Evolutionary conservation across 1,140 invertebrate genomes (phyloP).

Genomic region (Oreohelix idahoensis): DNA sequence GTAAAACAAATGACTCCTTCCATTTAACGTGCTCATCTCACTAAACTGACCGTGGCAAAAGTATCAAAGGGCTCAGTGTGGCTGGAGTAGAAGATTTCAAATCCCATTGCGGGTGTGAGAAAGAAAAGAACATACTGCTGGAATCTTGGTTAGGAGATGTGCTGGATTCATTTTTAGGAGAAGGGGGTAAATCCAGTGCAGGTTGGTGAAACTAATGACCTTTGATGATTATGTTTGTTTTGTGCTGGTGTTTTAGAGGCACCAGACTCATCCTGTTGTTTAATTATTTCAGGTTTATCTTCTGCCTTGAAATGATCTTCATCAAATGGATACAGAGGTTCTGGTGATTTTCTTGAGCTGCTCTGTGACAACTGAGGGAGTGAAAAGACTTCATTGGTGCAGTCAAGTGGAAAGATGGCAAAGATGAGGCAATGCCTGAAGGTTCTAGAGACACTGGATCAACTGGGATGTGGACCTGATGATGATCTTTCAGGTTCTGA

Average conservation of each 20-base stretch:
- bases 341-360: not conserved
- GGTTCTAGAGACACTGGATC: not conserved
- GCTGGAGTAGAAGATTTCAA: not conserved
- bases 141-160: not conserved
- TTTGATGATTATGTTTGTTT: conserved; percentile 12
- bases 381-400: not conserved
- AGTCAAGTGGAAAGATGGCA: not conserved
- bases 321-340: not conserved
- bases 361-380: not conserved
- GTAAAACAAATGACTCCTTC: not conserved
- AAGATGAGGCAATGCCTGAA: not conserved
- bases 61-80: not conserved
- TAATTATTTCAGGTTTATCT: not conserved
- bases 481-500: not conserved
- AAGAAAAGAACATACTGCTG: not conserved
- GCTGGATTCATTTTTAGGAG: conserved; percentile 9
- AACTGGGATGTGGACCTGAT: not conserved
- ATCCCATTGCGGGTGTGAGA: not conserved
- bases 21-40: not conserved
- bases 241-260: conserved; percentile 3
- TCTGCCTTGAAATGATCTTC: not conserved
- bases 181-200: conserved; percentile 26
- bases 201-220: conserved; percentile 30
- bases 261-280: not conserved
- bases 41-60: conserved; percentile 32